Evolutionary conservation across 2,113 vertebrate species (phyloP).

Genomic region (Zosterops hypoxanthus): DNA sequence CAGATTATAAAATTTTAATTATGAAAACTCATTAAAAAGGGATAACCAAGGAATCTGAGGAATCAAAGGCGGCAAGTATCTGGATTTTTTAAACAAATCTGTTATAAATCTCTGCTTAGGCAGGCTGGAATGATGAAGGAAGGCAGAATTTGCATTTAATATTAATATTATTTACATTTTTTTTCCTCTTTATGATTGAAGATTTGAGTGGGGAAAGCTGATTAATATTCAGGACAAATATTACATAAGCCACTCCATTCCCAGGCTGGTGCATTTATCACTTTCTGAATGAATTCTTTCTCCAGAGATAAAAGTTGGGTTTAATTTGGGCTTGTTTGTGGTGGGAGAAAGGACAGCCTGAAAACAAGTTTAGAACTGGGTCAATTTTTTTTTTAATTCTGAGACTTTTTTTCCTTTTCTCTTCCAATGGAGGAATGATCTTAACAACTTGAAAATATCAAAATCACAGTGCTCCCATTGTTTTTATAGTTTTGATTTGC

Average conservation of each 20-base stretch:
- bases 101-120: background rate
- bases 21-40: background rate
- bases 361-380: background rate
- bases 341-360: background rate
- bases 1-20: background rate
- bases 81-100: background rate
- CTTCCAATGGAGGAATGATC: background rate
- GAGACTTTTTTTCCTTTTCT: background rate
- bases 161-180: background rate
- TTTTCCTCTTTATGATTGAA: background rate
- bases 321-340: background rate
- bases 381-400: background rate
- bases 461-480: accelerated
- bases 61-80: background rate
- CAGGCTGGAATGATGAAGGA: background rate
- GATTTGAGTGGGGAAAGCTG: background rate
- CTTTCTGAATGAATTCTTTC: background rate
- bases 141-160: background rate
- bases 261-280: background rate
- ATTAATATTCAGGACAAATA: slow-evolving; percentile 22
- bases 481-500: background rate
- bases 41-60: background rate
- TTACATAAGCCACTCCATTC: background rate
- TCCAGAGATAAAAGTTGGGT: background rate
- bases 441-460: background rate